Conservation (phyloP, 2,113 vertebrate species). For the Promerops cafer region DNA sequence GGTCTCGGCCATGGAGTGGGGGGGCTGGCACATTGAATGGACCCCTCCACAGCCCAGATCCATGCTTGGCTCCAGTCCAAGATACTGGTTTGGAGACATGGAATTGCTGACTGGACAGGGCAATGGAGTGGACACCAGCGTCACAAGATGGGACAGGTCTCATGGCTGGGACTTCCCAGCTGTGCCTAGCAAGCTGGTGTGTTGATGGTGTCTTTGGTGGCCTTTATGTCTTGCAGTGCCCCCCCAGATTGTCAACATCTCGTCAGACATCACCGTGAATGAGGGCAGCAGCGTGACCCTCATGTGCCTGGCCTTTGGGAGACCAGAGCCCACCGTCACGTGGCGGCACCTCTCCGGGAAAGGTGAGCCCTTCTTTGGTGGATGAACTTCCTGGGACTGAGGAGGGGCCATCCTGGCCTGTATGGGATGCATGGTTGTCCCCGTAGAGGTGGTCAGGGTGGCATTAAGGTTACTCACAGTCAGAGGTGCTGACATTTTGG, state of each 20-base stretch:
- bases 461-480: fast-evolving
- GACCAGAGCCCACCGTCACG: conserved; percentile 89
- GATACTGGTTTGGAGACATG: fast-evolving
- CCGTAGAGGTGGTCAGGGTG: fast-evolving
- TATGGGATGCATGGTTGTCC: not conserved
- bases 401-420: fast-evolving
- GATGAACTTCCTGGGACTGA: fast-evolving
- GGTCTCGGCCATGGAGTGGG: not conserved
- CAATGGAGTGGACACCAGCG: fast-evolving
- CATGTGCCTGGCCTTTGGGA: conserved; percentile 89
- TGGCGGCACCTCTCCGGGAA: conserved; percentile 89
- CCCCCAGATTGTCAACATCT: conserved; percentile 93
- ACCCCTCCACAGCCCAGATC: not conserved
- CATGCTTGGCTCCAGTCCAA: fast-evolving
- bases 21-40: not conserved
- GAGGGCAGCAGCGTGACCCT: conserved; percentile 92
- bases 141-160: fast-evolving
- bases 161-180: fast-evolving
- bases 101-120: fast-evolving
- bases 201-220: not conserved
- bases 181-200: fast-evolving
- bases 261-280: conserved; percentile 88
- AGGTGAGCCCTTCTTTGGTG: conserved; percentile 66
- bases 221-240: conserved; percentile 76
- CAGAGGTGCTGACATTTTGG: not conserved